phyloP scores from a whole-genome alignment of 2,888 invertebrate genomes.

The Carabus problematicus region DNA sequence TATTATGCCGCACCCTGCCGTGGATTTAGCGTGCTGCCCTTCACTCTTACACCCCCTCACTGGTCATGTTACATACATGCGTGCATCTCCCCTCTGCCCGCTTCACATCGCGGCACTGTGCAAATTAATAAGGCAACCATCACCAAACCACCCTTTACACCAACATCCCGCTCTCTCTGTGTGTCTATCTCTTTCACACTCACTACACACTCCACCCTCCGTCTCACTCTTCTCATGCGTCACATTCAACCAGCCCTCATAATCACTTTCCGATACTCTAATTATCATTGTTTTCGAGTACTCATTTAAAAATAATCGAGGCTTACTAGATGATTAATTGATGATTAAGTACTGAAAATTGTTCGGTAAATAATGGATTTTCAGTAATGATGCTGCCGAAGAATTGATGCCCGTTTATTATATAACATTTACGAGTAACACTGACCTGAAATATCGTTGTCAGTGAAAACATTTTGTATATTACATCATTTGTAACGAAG shows the following conservation, averaged over 20 bases:
- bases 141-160: background rate
- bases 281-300: conserved; percentile 48
- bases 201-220: too few species aligned
- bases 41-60: background rate
- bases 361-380: conserved; percentile 42
- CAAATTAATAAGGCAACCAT: conserved; percentile 37
- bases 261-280: conserved; percentile 53
- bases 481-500: too few species aligned
- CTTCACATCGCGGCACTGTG: background rate
- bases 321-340: conserved; percentile 40
- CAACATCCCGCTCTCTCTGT: background rate
- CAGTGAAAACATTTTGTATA: too few species aligned
- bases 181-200: too few species aligned
- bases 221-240: conserved; percentile 28
- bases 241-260: conserved; percentile 45
- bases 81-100: background rate
- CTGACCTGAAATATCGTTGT: background rate
- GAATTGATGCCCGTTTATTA: conserved; percentile 21
- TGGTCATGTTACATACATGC: background rate
- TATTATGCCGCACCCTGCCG: conserved; percentile 28
- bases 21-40: conserved; percentile 20
- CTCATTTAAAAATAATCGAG: conserved; percentile 42
- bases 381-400: conserved; percentile 32
- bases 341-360: conserved; percentile 42
- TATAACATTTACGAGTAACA: background rate